A percentile compares a stretch with the other conserved stretches of the same genome.
Evolutionary conservation across 2,888 invertebrate species (phyloP).

Genomic region (Beris morrisii): DNA sequence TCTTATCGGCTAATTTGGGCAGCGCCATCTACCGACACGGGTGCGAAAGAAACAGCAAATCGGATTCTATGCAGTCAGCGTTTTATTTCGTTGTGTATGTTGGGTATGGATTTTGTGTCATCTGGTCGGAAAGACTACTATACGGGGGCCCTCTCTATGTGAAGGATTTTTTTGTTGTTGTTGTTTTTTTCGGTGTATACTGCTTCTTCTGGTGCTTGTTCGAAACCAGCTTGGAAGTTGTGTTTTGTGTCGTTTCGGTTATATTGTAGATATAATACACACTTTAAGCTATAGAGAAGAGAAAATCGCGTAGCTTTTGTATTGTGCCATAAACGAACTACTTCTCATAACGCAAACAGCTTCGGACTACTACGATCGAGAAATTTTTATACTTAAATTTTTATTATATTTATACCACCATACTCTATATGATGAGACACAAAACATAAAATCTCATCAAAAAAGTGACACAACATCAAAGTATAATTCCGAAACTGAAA

Average conservation of each 20-base stretch:
- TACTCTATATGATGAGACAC: constrained; percentile 33
- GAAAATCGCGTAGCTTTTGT: constrained; percentile 54
- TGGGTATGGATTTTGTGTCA: constrained; percentile 8
- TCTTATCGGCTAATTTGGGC: neutral
- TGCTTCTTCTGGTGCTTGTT: constrained; percentile 28
- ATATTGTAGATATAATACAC: constrained; percentile 7
- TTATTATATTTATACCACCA: constrained; percentile 56
- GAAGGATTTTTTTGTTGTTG: constrained; percentile 21
- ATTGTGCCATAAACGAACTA: constrained; percentile 58
- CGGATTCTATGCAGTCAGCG: neutral
- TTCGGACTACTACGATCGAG: constrained; percentile 50
- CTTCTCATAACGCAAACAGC: constrained; percentile 58
- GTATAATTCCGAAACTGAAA: constrained; percentile 13
- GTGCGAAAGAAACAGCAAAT: constrained; percentile 18
- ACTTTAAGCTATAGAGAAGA: constrained; percentile 35
- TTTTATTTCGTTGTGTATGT: neutral
- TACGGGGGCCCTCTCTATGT: neutral
- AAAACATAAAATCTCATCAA: constrained; percentile 34
- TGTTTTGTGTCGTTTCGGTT: constrained; percentile 20
- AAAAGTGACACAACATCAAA: constrained; percentile 21
- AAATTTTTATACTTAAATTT: constrained; percentile 57
- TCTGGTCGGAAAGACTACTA: constrained; percentile 9
- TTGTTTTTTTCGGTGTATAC: neutral
- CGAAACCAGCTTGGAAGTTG: constrained; percentile 12
- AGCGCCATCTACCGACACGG: neutral